phyloP scores from a whole-genome alignment of 2,797 vertebrate species.

The Danio jaintianensis region DNA sequence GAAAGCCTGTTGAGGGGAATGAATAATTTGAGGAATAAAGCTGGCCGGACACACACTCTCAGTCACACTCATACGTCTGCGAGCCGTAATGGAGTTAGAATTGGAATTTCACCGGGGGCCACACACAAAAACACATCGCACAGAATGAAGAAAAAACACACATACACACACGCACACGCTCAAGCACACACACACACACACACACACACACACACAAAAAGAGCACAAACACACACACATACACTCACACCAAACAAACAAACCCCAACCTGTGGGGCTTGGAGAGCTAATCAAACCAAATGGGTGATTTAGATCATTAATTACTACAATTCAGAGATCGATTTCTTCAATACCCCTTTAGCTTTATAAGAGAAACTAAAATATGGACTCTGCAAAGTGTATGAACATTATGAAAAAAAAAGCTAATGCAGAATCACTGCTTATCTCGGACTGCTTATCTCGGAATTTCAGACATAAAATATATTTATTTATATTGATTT shows the following conservation, averaged over 20 bases:
- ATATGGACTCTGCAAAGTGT: conserved; percentile 4
- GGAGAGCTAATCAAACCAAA: conserved; percentile 40
- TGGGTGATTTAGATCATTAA: conserved; percentile 46
- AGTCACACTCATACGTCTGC: conserved; percentile 47
- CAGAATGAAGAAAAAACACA: conserved; percentile 14
- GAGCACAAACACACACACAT: not conserved
- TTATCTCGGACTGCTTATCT: not conserved
- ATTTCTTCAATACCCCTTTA: conserved; percentile 34
- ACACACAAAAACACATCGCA: conserved; percentile 40
- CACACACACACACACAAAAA: not conserved
- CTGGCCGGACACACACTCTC: conserved; percentile 32
- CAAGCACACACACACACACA: not conserved
- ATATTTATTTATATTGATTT: not conserved
- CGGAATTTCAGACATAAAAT: not conserved
- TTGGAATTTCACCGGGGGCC: conserved; percentile 36
- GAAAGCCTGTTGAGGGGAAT: conserved; percentile 43
- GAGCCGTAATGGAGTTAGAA: conserved; percentile 49
- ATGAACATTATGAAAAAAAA: conserved; percentile 1
- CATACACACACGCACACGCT: too few species aligned
- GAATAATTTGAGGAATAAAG: conserved; percentile 47
- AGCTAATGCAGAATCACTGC: not conserved
- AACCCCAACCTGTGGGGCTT: conserved; percentile 13
- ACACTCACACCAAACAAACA: conserved; percentile 18
- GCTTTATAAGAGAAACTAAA: conserved; percentile 28
- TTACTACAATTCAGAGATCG: conserved; percentile 45